Conservation (phyloP, 2,888 invertebrate genomes). For the Penaeus monodon region DNA sequence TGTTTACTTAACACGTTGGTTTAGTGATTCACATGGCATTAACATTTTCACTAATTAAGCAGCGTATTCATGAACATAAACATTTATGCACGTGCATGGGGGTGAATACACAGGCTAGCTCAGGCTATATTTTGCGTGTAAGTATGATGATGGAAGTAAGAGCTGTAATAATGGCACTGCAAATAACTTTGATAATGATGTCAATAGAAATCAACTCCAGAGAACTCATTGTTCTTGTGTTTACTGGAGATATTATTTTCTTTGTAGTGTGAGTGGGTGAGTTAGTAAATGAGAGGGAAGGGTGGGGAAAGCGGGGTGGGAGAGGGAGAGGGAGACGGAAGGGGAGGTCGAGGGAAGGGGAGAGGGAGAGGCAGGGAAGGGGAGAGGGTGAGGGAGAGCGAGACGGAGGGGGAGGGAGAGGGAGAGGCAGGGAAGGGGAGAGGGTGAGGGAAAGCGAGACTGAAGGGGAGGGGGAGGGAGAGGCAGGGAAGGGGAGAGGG, state of each 20-base stretch:
- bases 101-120: too few species aligned
- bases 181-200: too few species aligned
- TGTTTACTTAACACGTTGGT: too few species aligned
- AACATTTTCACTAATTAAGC: too few species aligned
- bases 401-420: neutral
- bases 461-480: neutral
- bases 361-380: neutral
- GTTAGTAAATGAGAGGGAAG: neutral
- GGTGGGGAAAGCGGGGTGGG: slow-evolving; percentile 1
- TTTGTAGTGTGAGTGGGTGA: neutral
- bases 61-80: too few species aligned
- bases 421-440: neutral
- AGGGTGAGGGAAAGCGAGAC: neutral
- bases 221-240: neutral
- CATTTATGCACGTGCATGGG: too few species aligned
- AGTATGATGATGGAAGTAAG: too few species aligned
- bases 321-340: neutral
- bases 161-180: too few species aligned
- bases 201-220: too few species aligned
- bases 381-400: neutral
- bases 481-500: neutral
- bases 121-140: too few species aligned
- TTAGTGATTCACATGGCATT: too few species aligned
- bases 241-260: neutral
- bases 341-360: neutral